phyloP scores from a whole-genome alignment of 2,888 invertebrate species.

The Cryptophagus acutangulus region DNA sequence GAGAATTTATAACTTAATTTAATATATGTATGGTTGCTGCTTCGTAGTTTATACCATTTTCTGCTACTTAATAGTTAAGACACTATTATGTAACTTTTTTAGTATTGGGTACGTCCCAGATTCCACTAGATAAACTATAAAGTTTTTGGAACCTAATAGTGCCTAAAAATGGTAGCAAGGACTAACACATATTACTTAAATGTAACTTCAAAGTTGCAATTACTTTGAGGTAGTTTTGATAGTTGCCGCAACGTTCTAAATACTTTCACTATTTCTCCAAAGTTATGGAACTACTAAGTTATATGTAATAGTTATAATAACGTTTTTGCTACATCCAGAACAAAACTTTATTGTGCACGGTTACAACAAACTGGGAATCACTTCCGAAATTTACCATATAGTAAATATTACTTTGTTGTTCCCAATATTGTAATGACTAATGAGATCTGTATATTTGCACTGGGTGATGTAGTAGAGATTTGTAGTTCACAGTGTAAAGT shows the following conservation, averaged over 20 bases:
- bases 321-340: conserved; percentile 3
- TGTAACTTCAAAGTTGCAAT: conserved; percentile 1
- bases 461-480: too few species aligned
- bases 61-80: conserved; percentile 5
- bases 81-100: conserved; percentile 5
- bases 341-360: conserved; percentile 1
- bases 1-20: conserved; percentile 4
- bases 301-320: conserved; percentile 5
- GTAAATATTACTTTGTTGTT: background rate
- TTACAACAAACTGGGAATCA: background rate
- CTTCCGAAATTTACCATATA: conserved; percentile 2
- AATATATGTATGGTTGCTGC: conserved; percentile 1
- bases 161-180: background rate
- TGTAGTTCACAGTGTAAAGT: too few species aligned
- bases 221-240: background rate
- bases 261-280: conserved; percentile 3
- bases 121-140: conserved; percentile 3
- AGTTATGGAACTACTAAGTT: conserved; percentile 5
- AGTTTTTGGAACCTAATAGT: conserved; percentile 2
- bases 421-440: background rate
- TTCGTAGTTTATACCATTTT: conserved; percentile 2
- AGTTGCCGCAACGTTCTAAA: conserved; percentile 2
- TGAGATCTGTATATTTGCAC: too few species aligned
- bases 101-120: background rate
- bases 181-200: conserved; percentile 4